These are phyloP conservation scores for Pyrocoelia pectoralis DNA, from an alignment of 2,888 invertebrate species.

Conservation along the genomic window DNA sequence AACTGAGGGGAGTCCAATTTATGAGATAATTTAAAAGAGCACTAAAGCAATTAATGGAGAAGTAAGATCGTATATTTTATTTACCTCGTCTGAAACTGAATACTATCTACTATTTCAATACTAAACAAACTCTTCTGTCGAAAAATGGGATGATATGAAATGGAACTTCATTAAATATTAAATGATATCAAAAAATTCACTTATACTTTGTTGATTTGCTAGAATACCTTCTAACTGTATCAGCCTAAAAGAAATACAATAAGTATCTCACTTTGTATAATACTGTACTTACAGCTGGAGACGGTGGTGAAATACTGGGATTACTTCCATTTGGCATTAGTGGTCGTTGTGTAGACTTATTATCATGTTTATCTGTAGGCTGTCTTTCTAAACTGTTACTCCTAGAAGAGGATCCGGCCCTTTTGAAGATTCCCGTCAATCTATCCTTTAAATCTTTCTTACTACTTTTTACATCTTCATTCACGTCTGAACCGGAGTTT, in stretches of 20 bases:
- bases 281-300: conserved; percentile 25
- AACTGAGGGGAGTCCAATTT: too few species aligned
- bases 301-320: conserved; percentile 23
- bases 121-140: conserved; percentile 17
- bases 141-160: conserved; percentile 32
- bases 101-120: conserved; percentile 11
- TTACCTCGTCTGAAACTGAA: background rate
- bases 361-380: conserved; percentile 48
- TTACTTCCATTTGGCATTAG: conserved; percentile 55
- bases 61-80: conserved; percentile 2
- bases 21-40: background rate
- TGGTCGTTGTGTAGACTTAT: conserved; percentile 62
- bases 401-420: conserved; percentile 70
- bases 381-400: conserved; percentile 63
- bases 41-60: background rate
- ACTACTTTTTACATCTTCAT: conserved; percentile 68
- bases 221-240: conserved; percentile 13
- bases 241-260: conserved; percentile 15
- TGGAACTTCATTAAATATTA: conserved; percentile 17
- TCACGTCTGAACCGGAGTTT: conserved; percentile 78
- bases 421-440: conserved; percentile 83
- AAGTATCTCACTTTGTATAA: background rate
- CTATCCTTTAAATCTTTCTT: conserved; percentile 82
- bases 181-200: conserved; percentile 12
- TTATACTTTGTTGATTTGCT: conserved; percentile 21